phyloP scores from a whole-genome alignment of 2,797 vertebrate genomes.

The Syngnathus acus region DNA sequence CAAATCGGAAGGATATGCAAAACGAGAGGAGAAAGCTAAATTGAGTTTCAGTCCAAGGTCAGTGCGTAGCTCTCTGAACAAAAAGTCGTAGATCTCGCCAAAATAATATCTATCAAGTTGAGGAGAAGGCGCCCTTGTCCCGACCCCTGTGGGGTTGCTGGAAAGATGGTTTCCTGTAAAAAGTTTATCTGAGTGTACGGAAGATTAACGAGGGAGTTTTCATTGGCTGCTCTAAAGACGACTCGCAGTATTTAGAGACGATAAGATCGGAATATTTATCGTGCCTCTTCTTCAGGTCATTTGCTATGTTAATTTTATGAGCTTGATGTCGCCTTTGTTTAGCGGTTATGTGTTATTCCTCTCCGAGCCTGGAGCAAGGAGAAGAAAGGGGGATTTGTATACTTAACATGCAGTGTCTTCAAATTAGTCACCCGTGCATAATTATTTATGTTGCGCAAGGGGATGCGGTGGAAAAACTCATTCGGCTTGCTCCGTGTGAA shows the following conservation, averaged over 20 bases:
- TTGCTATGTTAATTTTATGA: constrained; percentile 97
- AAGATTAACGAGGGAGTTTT: constrained; percentile 87
- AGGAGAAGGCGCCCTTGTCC: constrained; percentile 77
- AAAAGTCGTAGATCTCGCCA: constrained; percentile 55
- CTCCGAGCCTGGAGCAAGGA: constrained; percentile 79
- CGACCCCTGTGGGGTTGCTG: constrained; percentile 80
- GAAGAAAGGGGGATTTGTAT: constrained; percentile 79
- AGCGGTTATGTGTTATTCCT: constrained; percentile 82
- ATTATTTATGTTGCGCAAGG: constrained; percentile 85
- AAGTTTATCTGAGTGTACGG: constrained; percentile 81
- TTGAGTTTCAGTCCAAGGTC: constrained; percentile 69
- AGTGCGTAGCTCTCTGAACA: constrained; percentile 63
- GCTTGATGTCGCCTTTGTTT: constrained; percentile 91
- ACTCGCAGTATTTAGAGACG: constrained; percentile 73
- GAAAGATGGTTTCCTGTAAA: constrained; percentile 82
- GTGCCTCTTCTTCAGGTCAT: constrained; percentile 85
- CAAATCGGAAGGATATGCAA: constrained; percentile 42
- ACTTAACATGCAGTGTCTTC: constrained; percentile 86
- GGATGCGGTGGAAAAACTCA: constrained; percentile 80
- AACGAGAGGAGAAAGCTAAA: constrained; percentile 59
- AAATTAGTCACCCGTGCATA: constrained; percentile 88
- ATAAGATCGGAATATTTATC: constrained; percentile 92
- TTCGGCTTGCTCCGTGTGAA: constrained; percentile 85
- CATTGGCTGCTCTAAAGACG: constrained; percentile 78
- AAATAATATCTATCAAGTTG: constrained; percentile 67